These are phyloP conservation scores for Mylabris phalerata DNA, from an alignment of 1,140 invertebrate genomes.

Conservation along the genomic window DNA sequence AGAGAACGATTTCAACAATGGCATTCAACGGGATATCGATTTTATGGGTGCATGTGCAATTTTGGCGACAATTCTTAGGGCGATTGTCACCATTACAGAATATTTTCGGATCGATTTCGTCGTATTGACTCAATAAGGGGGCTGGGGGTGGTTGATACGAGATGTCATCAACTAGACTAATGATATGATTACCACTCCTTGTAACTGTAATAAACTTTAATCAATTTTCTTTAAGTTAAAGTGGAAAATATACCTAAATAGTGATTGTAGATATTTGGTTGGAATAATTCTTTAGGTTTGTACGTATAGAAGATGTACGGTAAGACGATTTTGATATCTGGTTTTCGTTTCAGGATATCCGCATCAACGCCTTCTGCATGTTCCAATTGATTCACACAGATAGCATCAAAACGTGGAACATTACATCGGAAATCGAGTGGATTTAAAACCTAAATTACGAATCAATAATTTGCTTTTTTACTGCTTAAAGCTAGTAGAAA, in stretches of 20 bases:
- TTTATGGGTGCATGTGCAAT: slow-evolving; percentile 78
- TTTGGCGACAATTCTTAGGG: slow-evolving; percentile 59
- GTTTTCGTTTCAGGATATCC: slow-evolving; percentile 57
- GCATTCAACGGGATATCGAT: slow-evolving; percentile 71
- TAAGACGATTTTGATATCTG: slow-evolving; percentile 72
- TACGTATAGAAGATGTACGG: slow-evolving; percentile 68
- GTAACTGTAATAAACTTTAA: slow-evolving; percentile 51
- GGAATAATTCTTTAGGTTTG: slow-evolving; percentile 64
- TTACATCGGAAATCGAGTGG: slow-evolving; percentile 67
- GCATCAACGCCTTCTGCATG: slow-evolving; percentile 56
- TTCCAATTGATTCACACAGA: slow-evolving; percentile 67
- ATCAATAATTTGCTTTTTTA: neutral
- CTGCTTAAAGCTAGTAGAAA: slow-evolving; percentile 11
- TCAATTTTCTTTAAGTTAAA: neutral
- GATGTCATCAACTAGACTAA: slow-evolving; percentile 72
- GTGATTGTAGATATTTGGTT: slow-evolving; percentile 65
- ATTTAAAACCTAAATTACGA: slow-evolving; percentile 58
- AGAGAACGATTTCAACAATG: slow-evolving; percentile 71
- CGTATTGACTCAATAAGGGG: slow-evolving; percentile 69
- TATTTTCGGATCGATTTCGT: slow-evolving; percentile 65
- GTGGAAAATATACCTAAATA: slow-evolving; percentile 59
- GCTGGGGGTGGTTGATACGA: slow-evolving; percentile 66
- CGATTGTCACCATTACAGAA: slow-evolving; percentile 75
- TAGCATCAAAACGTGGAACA: slow-evolving; percentile 54
- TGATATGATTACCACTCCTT: slow-evolving; percentile 64